phyloP scores from a whole-genome alignment of 2,113 vertebrate species.

The Phoenicopterus ruber region DNA sequence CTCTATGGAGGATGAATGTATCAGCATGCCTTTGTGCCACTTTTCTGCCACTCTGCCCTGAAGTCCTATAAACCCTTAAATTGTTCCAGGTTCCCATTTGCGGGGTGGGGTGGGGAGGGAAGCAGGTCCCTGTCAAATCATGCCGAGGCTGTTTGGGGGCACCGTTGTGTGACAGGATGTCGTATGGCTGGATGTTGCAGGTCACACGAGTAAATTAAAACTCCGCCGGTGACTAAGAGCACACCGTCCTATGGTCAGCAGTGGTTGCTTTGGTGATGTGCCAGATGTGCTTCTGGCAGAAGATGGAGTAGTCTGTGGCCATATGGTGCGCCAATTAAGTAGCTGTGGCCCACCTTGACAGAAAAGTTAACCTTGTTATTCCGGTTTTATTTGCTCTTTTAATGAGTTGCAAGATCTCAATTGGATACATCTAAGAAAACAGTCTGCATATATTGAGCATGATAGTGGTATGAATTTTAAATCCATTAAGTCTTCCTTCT shows the following conservation, averaged over 20 bases:
- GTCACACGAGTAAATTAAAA: not conserved
- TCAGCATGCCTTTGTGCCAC: not conserved
- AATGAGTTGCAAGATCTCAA: not conserved
- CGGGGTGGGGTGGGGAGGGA: accelerated
- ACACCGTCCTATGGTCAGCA: not conserved
- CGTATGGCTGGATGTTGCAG: not conserved
- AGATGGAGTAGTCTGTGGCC: not conserved
- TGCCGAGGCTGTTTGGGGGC: not conserved
- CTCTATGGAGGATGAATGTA: not conserved
- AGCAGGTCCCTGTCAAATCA: not conserved
- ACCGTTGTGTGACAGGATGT: not conserved
- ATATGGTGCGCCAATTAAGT: not conserved
- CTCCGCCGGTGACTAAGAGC: not conserved
- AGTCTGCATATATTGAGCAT: not conserved
- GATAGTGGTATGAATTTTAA: not conserved
- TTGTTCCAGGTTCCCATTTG: not conserved
- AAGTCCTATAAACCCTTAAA: not conserved
- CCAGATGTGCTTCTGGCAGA: not conserved
- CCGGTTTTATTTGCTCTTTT: not conserved
- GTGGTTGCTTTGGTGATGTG: not conserved
- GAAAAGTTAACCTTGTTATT: not conserved
- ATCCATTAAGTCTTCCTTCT: not conserved
- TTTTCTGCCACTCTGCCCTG: not conserved
- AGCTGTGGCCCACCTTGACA: not conserved
- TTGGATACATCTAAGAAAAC: no score